Evolutionary conservation across 2,797 vertebrate species (phyloP).

Genomic region (Tenualosa ilisha): DNA sequence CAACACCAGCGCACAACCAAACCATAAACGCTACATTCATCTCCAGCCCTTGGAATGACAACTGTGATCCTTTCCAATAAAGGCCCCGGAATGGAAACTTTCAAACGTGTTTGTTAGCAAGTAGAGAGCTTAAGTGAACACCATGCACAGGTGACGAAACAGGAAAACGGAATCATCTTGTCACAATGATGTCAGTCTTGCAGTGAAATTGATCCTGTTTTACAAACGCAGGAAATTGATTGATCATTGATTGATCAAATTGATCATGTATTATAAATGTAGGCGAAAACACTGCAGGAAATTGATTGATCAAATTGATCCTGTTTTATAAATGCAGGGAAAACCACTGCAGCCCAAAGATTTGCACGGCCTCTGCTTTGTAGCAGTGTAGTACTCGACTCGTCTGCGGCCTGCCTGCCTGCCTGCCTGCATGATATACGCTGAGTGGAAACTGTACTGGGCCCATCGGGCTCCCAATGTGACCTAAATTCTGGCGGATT

Average conservation of each 20-base stretch:
- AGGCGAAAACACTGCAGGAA: too few relatives aligned
- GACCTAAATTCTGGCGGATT: slow-evolving; percentile 75
- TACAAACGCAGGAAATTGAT: neutral
- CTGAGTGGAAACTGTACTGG: slow-evolving; percentile 76
- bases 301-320: too few relatives aligned
- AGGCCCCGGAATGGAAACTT: neutral
- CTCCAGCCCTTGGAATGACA: neutral
- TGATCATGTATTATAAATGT: too few relatives aligned
- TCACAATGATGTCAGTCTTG: neutral
- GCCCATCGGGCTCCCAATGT: slow-evolving; percentile 67
- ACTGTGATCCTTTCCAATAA: slow-evolving; percentile 1
- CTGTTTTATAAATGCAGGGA: neutral
- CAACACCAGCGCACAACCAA: neutral
- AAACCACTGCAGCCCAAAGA: neutral
- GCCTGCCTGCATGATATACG: neutral
- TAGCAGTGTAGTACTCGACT: neutral
- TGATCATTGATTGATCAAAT: too few relatives aligned
- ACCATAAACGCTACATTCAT: neutral
- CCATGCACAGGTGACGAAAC: neutral
- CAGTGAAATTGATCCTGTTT: neutral
- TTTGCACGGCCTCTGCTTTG: neutral
- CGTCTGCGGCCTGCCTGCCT: neutral
- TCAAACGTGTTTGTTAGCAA: neutral
- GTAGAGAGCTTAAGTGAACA: neutral
- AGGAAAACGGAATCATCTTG: neutral